Evolutionary conservation across 1,140 invertebrate genomes (phyloP).

Genomic region (Brachionus plicatilis): DNA sequence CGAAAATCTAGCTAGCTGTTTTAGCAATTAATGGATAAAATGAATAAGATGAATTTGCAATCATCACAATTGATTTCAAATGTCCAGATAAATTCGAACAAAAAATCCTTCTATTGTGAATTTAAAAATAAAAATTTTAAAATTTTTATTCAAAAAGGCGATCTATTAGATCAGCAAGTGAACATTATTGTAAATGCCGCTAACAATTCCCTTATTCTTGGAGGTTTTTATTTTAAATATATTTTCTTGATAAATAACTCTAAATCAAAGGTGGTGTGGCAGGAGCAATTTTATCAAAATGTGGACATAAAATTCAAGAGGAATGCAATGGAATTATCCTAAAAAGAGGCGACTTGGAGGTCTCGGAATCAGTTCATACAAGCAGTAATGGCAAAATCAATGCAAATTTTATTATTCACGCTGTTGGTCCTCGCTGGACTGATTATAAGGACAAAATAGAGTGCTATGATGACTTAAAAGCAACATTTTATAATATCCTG

Average conservation of each 20-base stretch:
- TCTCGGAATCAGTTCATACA: background rate
- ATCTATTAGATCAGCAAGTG: conserved; percentile 3
- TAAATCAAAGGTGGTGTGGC: background rate
- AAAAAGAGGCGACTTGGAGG: background rate
- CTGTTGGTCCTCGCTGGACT: background rate
- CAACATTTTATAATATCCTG: background rate
- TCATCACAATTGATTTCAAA: background rate
- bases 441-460: background rate
- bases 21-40: no score
- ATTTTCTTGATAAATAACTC: background rate
- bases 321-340: background rate
- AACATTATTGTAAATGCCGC: conserved; percentile 1
- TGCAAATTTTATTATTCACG: background rate
- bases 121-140: background rate
- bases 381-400: background rate
- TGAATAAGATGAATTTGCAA: background rate
- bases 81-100: background rate
- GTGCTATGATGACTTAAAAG: background rate
- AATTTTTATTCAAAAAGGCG: background rate
- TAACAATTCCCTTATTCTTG: background rate
- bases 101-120: background rate
- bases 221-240: background rate
- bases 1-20: no score
- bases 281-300: background rate
- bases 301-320: background rate